A percentile compares a stretch with the other conserved stretches of the same genome.
Evolutionary conservation across 1,140 invertebrate genomes (phyloP).

Genomic region (Camponotus pennsylvanicus): DNA sequence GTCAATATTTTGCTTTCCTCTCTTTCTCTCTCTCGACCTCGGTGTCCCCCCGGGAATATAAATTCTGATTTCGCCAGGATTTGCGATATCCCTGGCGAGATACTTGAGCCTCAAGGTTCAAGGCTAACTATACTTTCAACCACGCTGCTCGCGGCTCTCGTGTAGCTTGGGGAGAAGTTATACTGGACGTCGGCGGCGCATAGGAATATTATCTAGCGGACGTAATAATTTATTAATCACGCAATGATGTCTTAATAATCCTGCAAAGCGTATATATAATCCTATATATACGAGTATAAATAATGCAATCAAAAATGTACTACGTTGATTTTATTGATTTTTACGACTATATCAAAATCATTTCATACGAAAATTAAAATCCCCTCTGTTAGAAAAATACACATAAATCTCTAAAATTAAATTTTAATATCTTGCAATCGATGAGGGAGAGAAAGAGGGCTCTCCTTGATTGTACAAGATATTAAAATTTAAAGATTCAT

Average conservation of each 20-base stretch:
- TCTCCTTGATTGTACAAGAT: too few species aligned
- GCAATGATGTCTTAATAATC: constrained; percentile 38
- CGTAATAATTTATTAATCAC: constrained; percentile 59
- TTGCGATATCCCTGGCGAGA: constrained; percentile 47
- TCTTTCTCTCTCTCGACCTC: constrained; percentile 8
- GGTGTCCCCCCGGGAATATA: constrained; percentile 36
- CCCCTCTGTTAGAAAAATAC: neutral
- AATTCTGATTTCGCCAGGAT: constrained; percentile 59
- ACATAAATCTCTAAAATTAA: neutral
- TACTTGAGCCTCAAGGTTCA: constrained; percentile 63
- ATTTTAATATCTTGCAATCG: neutral
- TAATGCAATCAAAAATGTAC: neutral
- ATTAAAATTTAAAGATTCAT: too few species aligned
- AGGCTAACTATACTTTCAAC: constrained; percentile 57
- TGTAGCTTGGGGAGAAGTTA: constrained; percentile 52
- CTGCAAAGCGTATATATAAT: neutral
- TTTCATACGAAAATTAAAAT: neutral
- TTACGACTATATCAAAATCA: neutral
- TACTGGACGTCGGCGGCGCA: constrained; percentile 23
- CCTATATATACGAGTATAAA: neutral
- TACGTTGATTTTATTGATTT: neutral
- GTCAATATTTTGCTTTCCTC: constrained; percentile 28
- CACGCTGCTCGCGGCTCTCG: constrained; percentile 30
- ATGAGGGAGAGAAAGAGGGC: neutral
- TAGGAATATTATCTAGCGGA: constrained; percentile 37